Conservation (phyloP, 2,797 vertebrate genomes). For the Urocyon cinereoargenteus region DNA sequence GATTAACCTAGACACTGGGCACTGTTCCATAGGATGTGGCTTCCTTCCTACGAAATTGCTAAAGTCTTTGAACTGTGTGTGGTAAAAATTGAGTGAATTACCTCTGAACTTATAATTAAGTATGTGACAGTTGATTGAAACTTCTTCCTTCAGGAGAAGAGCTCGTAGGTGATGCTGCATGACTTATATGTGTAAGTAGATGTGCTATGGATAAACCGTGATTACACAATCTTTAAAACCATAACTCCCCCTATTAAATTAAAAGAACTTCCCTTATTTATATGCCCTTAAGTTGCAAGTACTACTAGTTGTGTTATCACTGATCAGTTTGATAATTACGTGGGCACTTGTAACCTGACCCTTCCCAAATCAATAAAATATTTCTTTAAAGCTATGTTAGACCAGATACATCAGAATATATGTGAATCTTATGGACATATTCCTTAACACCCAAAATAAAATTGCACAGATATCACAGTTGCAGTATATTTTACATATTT, state of each 20-base stretch:
- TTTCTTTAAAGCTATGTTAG: not conserved
- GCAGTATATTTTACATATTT: not conserved
- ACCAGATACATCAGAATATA: not conserved
- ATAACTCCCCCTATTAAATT: not conserved
- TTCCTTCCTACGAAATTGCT: slow-evolving; percentile 31
- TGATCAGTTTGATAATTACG: not conserved
- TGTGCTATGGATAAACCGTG: slow-evolving; percentile 24
- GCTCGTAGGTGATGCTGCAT: not conserved
- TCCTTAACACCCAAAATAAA: not conserved
- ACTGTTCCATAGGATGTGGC: not conserved
- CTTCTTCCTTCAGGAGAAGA: not conserved
- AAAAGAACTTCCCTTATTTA: not conserved
- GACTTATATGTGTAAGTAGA: not conserved
- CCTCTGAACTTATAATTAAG: slow-evolving; percentile 52
- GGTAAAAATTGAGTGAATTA: slow-evolving; percentile 30
- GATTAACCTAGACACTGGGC: not conserved
- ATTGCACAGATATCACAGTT: not conserved
- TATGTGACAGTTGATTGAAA: slow-evolving; percentile 45
- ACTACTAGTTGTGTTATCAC: not conserved
- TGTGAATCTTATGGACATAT: not conserved
- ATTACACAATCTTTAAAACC: slow-evolving; percentile 52
- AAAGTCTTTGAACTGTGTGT: slow-evolving; percentile 22
- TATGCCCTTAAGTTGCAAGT: not conserved
- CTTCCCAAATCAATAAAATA: not conserved
- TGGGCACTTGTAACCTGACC: not conserved